Base-by-base conservation (phyloP, 2,797 vertebrate species). In the Hyperoplus lanceolatus region DNA sequence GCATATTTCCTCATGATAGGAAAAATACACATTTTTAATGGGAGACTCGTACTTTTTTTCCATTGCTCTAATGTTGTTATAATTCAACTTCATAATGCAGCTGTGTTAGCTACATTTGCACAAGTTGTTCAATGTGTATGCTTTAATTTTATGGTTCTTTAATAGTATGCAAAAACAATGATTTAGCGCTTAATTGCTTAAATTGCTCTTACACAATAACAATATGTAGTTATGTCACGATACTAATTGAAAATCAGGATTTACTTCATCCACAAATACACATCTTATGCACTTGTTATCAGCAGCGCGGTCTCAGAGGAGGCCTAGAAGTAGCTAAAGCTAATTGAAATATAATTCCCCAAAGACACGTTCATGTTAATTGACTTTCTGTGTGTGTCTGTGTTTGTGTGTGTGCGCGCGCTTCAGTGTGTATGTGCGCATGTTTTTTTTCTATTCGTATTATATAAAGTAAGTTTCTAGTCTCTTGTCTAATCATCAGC, bases 261-360 rank as follows among this genome's bases (percentile, higher is more conserved):
- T 92, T 90, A 84, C 84, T 69, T 77, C 81, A 76, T 85, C 77
- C 77, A 77, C 86, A 90, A 90, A 89, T 85, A 73, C 78, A 88
- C 80, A 81, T 86, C 77, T 29, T 82, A 29, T 83, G 82, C 78
- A 69, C 84, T 90, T 91, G 92, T 90, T 92, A 89, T 81, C 29
- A 83, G 87, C 73, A 51, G 73, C 15, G 38, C n/a, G 55, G 77
- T 91, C 92, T 90, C 91, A 86, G 68, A 92, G 90, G 89, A 90
- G 78, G 79, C 79, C 82, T 57, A 78, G 79, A 87, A 91, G 90
- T 87, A 87, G 85, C 87, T 79, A 80, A 88, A 91, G 90, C 91
- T 93, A 94, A 94, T 94, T 94, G 93, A 94, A 94, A 93, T 89
- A 83, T 92, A 93, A 93, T 94, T 94, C 93, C 93, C 93, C 39